A percentile compares a stretch with the other conserved stretches of the same genome.
phyloP scores from a whole-genome alignment of 2,888 invertebrate genomes.

The Dynastes maya region DNA sequence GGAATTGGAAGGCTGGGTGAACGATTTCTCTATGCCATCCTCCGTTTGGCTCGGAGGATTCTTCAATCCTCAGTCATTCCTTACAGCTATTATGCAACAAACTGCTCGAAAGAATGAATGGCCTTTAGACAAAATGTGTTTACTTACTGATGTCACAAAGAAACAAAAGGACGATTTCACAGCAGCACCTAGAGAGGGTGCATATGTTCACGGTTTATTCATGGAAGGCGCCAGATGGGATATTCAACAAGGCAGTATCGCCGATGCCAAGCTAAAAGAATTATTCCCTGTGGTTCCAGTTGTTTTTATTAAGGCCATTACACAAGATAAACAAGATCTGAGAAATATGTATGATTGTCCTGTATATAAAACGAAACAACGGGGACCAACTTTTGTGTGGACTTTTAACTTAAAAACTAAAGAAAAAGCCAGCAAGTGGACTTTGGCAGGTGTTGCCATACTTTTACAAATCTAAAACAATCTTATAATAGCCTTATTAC shows the following conservation, averaged over 20 bases:
- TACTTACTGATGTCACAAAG: constrained; percentile 95
- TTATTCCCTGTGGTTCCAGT: constrained; percentile 93
- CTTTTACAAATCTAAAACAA: constrained; percentile 83
- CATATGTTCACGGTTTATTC: constrained; percentile 89
- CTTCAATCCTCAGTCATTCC: constrained; percentile 96
- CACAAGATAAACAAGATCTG: constrained; percentile 90
- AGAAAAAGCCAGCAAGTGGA: constrained; percentile 93
- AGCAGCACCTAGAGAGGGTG: constrained; percentile 91
- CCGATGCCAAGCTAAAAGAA: constrained; percentile 90
- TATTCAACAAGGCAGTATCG: constrained; percentile 81
- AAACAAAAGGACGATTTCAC: constrained; percentile 88
- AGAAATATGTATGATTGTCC: constrained; percentile 94
- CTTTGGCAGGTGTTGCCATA: constrained; percentile 93
- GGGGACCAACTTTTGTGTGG: constrained; percentile 96
- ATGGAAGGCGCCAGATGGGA: constrained; percentile 99
- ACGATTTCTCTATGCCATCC: constrained; percentile 89
- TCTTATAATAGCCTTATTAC: not conserved
- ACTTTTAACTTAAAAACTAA: constrained; percentile 94
- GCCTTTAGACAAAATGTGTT: constrained; percentile 96
- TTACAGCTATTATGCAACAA: constrained; percentile 98
- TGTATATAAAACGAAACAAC: constrained; percentile 90
- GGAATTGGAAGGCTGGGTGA: constrained; percentile 90
- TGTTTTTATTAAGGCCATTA: constrained; percentile 88
- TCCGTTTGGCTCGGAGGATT: constrained; percentile 96
- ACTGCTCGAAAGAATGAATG: constrained; percentile 96